Base-by-base conservation (phyloP, 37 sponge, comb jelly and placozoan genomes). In the Amphimedon queenslandica region DNA sequence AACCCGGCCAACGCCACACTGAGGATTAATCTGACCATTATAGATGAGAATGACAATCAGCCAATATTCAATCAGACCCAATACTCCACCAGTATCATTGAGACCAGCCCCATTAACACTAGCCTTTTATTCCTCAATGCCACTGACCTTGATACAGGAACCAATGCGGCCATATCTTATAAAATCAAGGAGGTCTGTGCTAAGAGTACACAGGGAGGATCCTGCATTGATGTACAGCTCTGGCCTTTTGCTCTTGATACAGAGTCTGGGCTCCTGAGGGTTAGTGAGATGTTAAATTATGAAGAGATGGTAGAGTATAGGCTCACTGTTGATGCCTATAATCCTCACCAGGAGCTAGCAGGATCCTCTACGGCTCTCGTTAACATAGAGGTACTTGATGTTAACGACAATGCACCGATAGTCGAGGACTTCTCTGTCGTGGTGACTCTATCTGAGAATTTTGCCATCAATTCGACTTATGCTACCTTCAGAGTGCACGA, bases 341-440 rank as follows among this genome's bases (percentile, higher is more conserved):
- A 82, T 31, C 61, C 61, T 6, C 8, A 60, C 27, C 5, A 60
- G 8, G 24, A 13, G 5, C 5, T n/a, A n/a, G 13, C 8, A 13
- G 37, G 70, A 20, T 40, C 24, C 25, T 57, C 40, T 51, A 84
- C 79, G 40, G 86, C 79, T 6, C 63, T 70, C 1, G 79, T 83
- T 20, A n/a, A 47, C 4, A 61, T 90, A 8, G 43, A 42, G 8
- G 61, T 90, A n/a, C 78, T 65, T 0, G 72, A 79, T 47, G 43
- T 84, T 21, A 87, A 92, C 61, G 89, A 89, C 63, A 83, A 87
- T 66, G 35, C 70, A 2, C 93, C 93, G 20, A 42, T 61, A 4
- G 37, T 86, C 36, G 37, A 24, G 28, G 3, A 42, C 4, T 4
- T 55, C 31, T 3, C 37, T 35, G 63, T 63, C 1, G 0, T 1